A percentile compares a stretch with the other conserved stretches of the same genome.
Conservation (phyloP, 2,888 invertebrate species). For the Thymelicus acteon region DNA sequence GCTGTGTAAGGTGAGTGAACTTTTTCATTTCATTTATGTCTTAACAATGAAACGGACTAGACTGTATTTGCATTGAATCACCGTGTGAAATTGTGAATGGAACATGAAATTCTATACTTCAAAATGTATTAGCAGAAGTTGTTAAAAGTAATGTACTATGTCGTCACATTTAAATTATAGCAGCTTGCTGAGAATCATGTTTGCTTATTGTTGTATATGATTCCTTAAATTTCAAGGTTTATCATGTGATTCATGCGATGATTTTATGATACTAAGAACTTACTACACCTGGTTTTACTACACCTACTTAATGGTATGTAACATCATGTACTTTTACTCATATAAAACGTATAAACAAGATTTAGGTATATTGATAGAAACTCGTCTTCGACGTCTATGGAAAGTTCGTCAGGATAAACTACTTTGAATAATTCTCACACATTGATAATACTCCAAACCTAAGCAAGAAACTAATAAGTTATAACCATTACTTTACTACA, state of each 20-base stretch:
- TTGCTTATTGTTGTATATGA: background rate
- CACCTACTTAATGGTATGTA: no score
- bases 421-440: no score
- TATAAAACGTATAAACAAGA: no score
- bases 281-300: no score
- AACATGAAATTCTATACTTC: background rate
- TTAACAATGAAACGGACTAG: background rate
- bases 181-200: background rate
- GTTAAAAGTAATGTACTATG: background rate
- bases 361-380: no score
- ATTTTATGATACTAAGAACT: background rate
- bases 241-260: slow-evolving; percentile 1
- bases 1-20: slow-evolving; percentile 37
- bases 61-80: background rate
- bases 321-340: no score
- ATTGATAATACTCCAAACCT: no score
- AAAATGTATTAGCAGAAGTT: background rate
- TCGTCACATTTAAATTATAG: background rate
- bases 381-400: no score
- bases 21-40: background rate
- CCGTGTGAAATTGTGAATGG: background rate
- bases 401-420: no score
- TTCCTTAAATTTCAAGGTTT: background rate
- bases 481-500: no score
- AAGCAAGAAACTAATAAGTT: no score